Evolutionary conservation across 1,140 invertebrate species (phyloP).

Genomic region (Samia ricini): DNA sequence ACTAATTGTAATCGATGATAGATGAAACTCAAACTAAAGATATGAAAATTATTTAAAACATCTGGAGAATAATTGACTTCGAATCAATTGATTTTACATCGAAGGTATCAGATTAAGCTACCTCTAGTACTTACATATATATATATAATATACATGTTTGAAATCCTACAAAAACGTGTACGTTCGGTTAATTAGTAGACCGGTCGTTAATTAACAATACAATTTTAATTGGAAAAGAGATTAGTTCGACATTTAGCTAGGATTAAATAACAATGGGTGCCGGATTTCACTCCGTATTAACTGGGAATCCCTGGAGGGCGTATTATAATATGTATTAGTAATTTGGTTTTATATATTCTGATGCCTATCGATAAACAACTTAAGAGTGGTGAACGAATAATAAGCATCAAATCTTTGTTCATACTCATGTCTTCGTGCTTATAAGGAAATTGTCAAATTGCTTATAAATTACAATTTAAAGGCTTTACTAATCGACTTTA

Average conservation of each 20-base stretch:
- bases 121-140: no score
- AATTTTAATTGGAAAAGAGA: slow-evolving; percentile 11
- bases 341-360: no score
- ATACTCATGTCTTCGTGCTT: no score
- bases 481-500: no score
- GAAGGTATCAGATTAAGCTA: no score
- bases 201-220: slow-evolving; percentile 7
- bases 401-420: no score
- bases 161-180: slow-evolving; percentile 8
- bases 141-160: background rate
- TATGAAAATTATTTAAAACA: background rate
- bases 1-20: background rate
- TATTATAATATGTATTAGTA: no score
- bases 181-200: slow-evolving; percentile 6
- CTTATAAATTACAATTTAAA: no score
- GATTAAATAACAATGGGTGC: slow-evolving; percentile 1
- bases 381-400: no score
- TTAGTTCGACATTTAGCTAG: background rate
- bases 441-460: no score
- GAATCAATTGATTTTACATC: no score
- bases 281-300: background rate
- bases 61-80: background rate
- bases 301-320: background rate
- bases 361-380: no score
- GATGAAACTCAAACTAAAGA: background rate